Conservation (phyloP, 2,888 invertebrate genomes). For the Sarcophaga variegata region DNA sequence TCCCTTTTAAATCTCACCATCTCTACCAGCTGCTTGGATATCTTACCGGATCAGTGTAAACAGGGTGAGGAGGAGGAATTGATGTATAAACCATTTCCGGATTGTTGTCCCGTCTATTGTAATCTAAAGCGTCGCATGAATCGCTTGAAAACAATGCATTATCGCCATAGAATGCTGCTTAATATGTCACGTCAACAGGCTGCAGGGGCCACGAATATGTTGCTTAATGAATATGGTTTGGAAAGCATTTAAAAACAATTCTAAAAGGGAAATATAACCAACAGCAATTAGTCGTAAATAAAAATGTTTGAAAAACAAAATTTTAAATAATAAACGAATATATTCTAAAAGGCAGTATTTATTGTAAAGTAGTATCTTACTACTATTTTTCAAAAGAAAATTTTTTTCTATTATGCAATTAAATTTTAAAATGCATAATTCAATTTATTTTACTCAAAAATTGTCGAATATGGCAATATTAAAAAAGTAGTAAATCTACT, state of each 20-base stretch:
- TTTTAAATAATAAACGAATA: background rate
- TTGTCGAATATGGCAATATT: too few relatives aligned
- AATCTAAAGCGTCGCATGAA: slow-evolving; percentile 80
- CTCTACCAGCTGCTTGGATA: slow-evolving; percentile 77
- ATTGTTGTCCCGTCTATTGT: slow-evolving; percentile 80
- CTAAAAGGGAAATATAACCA: background rate
- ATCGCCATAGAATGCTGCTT: slow-evolving; percentile 78
- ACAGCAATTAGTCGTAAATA: background rate
- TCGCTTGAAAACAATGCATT: slow-evolving; percentile 79
- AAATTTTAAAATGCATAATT: too few relatives aligned
- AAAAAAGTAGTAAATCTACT: too few relatives aligned
- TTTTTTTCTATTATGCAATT: too few relatives aligned
- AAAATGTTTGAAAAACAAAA: background rate
- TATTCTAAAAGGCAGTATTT: too few relatives aligned
- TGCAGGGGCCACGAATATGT: slow-evolving; percentile 68
- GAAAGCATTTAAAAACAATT: slow-evolving; percentile 70
- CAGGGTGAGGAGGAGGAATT: slow-evolving; percentile 81
- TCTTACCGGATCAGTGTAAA: slow-evolving; percentile 79
- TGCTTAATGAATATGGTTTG: slow-evolving; percentile 77
- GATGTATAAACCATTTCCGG: slow-evolving; percentile 80
- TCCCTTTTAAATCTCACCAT: background rate
- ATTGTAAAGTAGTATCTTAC: too few relatives aligned
- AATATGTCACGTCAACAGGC: slow-evolving; percentile 75
- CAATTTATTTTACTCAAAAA: too few relatives aligned
- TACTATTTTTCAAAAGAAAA: too few relatives aligned